Evolutionary conservation across 1,140 invertebrate genomes (phyloP).

Genomic region (Maniola jurtina): DNA sequence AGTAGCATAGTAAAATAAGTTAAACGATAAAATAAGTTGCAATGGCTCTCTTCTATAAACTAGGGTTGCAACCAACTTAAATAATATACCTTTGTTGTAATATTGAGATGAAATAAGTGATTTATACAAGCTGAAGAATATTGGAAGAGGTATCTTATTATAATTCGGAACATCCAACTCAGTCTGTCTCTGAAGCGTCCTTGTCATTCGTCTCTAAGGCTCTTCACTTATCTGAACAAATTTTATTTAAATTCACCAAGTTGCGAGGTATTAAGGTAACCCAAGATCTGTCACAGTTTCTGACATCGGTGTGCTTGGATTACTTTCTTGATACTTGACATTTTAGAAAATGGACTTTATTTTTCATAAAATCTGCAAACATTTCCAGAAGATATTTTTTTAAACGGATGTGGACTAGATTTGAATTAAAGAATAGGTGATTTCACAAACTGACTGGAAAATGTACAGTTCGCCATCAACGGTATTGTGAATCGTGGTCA

Average conservation of each 20-base stretch:
- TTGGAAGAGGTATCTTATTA: not conserved
- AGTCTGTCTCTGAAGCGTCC: not conserved
- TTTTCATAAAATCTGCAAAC: not conserved
- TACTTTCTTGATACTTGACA: constrained; percentile 2
- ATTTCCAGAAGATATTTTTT: not conserved
- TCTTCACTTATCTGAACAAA: constrained; percentile 3
- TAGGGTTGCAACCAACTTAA: too few relatives aligned
- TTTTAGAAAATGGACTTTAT: not conserved
- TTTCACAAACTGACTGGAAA: too few relatives aligned
- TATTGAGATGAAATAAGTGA: too few relatives aligned
- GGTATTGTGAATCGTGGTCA: too few relatives aligned
- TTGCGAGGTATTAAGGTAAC: constrained; percentile 2
- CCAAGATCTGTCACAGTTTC: constrained; percentile 5
- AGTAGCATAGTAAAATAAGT: too few relatives aligned
- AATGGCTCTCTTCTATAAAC: too few relatives aligned
- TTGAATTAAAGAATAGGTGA: too few relatives aligned
- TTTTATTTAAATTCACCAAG: constrained; percentile 6
- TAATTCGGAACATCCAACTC: constrained; percentile 1
- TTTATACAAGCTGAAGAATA: constrained; percentile 1
- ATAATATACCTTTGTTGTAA: too few relatives aligned
- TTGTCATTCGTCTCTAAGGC: constrained; percentile 3
- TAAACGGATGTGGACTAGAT: not conserved
- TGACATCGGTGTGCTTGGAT: constrained; percentile 2
- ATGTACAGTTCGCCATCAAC: too few relatives aligned
- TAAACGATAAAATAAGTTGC: too few relatives aligned